Evolutionary conservation across 2,888 invertebrate species (phyloP).

Genomic region (Thymelicus lineola): DNA sequence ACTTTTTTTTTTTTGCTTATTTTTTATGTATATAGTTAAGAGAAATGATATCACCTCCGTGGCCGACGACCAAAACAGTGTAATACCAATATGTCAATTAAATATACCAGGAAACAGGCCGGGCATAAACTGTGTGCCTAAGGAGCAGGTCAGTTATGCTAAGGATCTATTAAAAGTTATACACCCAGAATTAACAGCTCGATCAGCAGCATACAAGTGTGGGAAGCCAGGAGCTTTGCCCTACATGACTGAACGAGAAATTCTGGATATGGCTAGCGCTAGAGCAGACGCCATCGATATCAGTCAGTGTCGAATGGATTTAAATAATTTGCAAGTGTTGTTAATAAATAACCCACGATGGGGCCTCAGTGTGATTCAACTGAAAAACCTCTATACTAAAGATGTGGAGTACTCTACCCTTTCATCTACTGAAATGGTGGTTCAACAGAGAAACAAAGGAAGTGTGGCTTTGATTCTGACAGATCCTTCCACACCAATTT

Average conservation of each 20-base stretch:
- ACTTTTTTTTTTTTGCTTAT: constrained; percentile 88
- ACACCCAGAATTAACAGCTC: constrained; percentile 86
- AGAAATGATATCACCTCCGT: constrained; percentile 84
- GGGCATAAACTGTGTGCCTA: constrained; percentile 87
- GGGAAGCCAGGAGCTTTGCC: constrained; percentile 78
- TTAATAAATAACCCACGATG: constrained; percentile 89
- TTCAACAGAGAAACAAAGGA: constrained; percentile 79
- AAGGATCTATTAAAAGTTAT: constrained; percentile 87
- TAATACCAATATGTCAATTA: constrained; percentile 84
- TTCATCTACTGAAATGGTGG: constrained; percentile 77
- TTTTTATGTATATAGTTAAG: constrained; percentile 88
- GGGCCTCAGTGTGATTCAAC: constrained; percentile 87
- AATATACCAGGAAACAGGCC: constrained; percentile 81
- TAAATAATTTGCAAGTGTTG: constrained; percentile 88
- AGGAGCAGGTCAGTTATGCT: constrained; percentile 86
- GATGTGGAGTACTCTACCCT: constrained; percentile 65
- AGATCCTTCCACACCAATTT: constrained; percentile 86
- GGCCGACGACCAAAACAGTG: constrained; percentile 83
- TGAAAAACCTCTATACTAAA: constrained; percentile 67
- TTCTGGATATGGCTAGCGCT: constrained; percentile 83
- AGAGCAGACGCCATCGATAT: constrained; percentile 59
- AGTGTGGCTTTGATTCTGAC: constrained; percentile 84
- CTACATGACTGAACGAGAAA: constrained; percentile 87
- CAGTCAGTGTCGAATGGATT: constrained; percentile 82
- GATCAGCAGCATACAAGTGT: constrained; percentile 85